Evolutionary conservation across 2,888 invertebrate species (phyloP).

Genomic region (Cloeon dipterum): DNA sequence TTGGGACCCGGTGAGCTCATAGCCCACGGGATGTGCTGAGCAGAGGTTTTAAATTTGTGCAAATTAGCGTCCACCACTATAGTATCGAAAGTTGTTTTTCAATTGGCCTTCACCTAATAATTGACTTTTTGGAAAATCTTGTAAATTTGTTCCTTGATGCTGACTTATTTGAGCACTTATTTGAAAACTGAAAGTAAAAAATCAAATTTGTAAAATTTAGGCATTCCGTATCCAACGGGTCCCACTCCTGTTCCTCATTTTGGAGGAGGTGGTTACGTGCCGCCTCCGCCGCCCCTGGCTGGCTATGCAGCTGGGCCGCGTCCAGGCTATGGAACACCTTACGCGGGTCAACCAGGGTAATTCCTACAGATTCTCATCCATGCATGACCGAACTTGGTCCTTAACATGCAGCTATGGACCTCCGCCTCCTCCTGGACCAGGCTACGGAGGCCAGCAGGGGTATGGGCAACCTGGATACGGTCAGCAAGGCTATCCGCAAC

Average conservation of each 20-base stretch:
- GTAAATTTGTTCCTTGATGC: too few relatives aligned
- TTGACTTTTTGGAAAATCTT: too few relatives aligned
- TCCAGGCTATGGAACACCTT: slow-evolving; percentile 14
- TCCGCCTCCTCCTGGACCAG: background rate
- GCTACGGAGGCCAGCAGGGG: slow-evolving; percentile 9
- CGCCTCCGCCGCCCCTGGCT: slow-evolving; percentile 4
- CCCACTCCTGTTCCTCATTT: slow-evolving; percentile 15
- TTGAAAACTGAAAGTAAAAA: too few relatives aligned
- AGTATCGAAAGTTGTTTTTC: too few relatives aligned
- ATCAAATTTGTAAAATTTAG: too few relatives aligned
- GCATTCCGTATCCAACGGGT: slow-evolving; percentile 10
- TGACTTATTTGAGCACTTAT: too few relatives aligned
- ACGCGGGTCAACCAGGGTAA: slow-evolving; percentile 10
- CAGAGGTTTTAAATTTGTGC: too few relatives aligned
- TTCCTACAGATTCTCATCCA: background rate
- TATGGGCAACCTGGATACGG: slow-evolving; percentile 8
- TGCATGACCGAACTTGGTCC: slow-evolving; percentile 13
- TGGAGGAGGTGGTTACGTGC: slow-evolving; percentile 4
- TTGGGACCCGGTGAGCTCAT: too few relatives aligned
- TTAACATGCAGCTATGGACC: background rate
- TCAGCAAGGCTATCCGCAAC: slow-evolving; percentile 1
- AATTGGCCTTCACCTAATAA: too few relatives aligned
- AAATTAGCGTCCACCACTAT: too few relatives aligned
- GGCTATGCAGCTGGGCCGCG: slow-evolving; percentile 8
- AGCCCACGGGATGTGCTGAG: too few relatives aligned